Evolutionary conservation across 2,113 vertebrate genomes (phyloP).

Genomic region (Cyprinodon tularosa): DNA sequence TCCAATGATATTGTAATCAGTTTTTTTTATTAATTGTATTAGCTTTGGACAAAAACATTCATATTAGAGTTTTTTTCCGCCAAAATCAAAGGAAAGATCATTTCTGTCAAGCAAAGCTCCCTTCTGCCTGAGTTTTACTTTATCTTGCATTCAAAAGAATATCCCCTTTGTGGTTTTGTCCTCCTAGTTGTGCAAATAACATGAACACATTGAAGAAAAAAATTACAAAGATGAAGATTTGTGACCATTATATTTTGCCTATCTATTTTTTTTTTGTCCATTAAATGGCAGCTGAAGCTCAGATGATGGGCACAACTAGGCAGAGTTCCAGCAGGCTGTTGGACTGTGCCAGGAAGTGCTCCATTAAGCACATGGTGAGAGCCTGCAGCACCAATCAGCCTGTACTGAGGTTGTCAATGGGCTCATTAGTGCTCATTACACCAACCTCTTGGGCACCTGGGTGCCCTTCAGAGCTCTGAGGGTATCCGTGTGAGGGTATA

Average conservation of each 20-base stretch:
- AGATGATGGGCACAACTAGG: slow-evolving; percentile 57
- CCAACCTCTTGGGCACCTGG: slow-evolving; percentile 80
- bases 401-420: slow-evolving; percentile 79
- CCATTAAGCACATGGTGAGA: slow-evolving; percentile 75
- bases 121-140: not conserved
- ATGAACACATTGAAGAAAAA: not conserved
- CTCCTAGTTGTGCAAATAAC: not conserved
- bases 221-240: slow-evolving; percentile 1
- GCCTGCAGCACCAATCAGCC: slow-evolving; percentile 80
- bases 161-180: not conserved
- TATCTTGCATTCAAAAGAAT: not conserved
- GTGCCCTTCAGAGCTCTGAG: slow-evolving; percentile 77
- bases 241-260: slow-evolving; percentile 15
- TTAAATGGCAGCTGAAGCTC: slow-evolving; percentile 33
- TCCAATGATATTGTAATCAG: no score
- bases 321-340: slow-evolving; percentile 59
- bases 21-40: not conserved
- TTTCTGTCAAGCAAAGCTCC: not conserved
- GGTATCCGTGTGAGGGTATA: slow-evolving; percentile 37
- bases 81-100: not conserved
- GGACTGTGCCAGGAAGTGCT: slow-evolving; percentile 74
- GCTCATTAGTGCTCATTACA: slow-evolving; percentile 82
- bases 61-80: not conserved
- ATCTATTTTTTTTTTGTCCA: slow-evolving; percentile 41
- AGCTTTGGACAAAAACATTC: not conserved